Percentiles rank a stretch among this genome's conserved stretches.
Evolutionary conservation across 2,888 invertebrate genomes (phyloP).

Genomic region (Oegoconia quadripuncta): DNA sequence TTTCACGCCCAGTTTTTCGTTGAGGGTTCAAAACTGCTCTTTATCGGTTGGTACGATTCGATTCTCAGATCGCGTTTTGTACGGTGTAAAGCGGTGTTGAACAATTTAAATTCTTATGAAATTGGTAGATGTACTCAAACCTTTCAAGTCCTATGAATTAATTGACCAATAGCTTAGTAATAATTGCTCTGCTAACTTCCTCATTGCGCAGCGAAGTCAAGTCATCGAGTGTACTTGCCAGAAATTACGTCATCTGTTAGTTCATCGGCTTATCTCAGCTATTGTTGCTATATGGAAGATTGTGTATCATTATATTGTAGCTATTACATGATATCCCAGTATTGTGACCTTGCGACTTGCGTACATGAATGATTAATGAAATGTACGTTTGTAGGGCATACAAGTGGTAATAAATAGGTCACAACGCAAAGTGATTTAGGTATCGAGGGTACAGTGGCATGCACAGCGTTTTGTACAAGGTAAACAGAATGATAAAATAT

Average conservation of each 20-base stretch:
- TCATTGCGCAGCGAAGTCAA: slow-evolving; percentile 18
- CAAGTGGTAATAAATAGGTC: too few species aligned
- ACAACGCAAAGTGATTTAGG: too few species aligned
- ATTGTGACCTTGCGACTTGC: slow-evolving; percentile 13
- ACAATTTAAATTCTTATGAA: too few species aligned
- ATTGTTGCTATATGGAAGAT: slow-evolving; percentile 3
- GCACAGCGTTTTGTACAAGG: too few species aligned
- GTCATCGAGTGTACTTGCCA: slow-evolving; percentile 19
- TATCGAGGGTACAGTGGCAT: too few species aligned
- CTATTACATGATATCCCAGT: slow-evolving; percentile 13
- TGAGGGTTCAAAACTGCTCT: too few species aligned
- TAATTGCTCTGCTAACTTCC: slow-evolving; percentile 32
- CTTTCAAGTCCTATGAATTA: slow-evolving; percentile 15
- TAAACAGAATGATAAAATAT: too few species aligned
- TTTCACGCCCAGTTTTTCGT: too few species aligned
- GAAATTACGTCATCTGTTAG: slow-evolving; percentile 26
- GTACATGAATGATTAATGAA: too few species aligned
- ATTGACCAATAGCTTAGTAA: slow-evolving; percentile 29
- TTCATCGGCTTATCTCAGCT: slow-evolving; percentile 6
- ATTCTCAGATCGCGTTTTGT: too few species aligned
- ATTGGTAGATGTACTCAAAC: neutral
- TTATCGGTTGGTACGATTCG: too few species aligned
- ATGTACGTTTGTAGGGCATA: too few species aligned
- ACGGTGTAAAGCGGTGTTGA: neutral
- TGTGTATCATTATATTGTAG: slow-evolving; percentile 12